Evolutionary conservation across 1,140 invertebrate species (phyloP).

Genomic region (Drosophila albomicans): DNA sequence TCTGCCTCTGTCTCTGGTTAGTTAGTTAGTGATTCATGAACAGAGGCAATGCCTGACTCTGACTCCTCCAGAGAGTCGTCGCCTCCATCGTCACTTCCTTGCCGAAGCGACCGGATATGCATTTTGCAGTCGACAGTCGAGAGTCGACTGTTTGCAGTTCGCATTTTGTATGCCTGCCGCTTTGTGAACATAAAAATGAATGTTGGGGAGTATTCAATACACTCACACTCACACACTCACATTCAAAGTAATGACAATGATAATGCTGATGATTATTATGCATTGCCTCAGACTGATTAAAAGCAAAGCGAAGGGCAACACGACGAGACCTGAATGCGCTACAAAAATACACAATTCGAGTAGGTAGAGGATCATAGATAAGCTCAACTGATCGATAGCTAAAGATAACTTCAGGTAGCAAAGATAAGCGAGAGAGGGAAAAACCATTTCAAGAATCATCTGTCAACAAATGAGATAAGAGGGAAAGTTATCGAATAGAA

Average conservation of each 20-base stretch:
- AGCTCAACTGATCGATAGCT: slow-evolving; percentile 44
- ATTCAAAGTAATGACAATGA: slow-evolving; percentile 41
- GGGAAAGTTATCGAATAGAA: not conserved
- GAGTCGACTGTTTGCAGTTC: slow-evolving; percentile 17
- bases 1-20: slow-evolving; percentile 24
- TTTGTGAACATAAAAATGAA: slow-evolving; percentile 67
- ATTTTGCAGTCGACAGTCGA: slow-evolving; percentile 59
- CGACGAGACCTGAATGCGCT: slow-evolving; percentile 25
- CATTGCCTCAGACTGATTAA: slow-evolving; percentile 71
- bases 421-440: too few species aligned
- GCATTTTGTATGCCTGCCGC: slow-evolving; percentile 39
- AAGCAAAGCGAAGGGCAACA: slow-evolving; percentile 39
- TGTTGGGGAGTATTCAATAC: slow-evolving; percentile 30
- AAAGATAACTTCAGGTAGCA: slow-evolving; percentile 26
- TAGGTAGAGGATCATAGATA: slow-evolving; percentile 17
- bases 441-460: slow-evolving; percentile 26
- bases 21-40: slow-evolving; percentile 54
- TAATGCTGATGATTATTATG: slow-evolving; percentile 59
- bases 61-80: slow-evolving; percentile 8
- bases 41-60: slow-evolving; percentile 36
- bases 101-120: slow-evolving; percentile 69
- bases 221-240: slow-evolving; percentile 7
- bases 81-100: slow-evolving; percentile 41
- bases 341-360: not conserved
- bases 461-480: slow-evolving; percentile 31